phyloP scores from a whole-genome alignment of 1,140 invertebrate species.

The Philaenus spumarius region DNA sequence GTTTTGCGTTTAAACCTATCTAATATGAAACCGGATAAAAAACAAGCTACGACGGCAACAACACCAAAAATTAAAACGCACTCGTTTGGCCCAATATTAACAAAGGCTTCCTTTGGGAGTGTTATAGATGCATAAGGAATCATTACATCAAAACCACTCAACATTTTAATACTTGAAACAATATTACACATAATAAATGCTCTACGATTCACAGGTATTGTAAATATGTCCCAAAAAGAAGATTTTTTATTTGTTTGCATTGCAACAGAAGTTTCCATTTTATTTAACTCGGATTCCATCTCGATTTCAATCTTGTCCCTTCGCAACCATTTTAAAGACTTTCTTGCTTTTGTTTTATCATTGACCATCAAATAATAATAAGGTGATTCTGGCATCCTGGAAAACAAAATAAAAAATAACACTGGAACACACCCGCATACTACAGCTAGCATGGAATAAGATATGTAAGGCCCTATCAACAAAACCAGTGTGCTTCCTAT shows the following conservation, averaged over 20 bases:
- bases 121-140: conserved; percentile 30
- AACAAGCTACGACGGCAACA: conserved; percentile 28
- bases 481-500: conserved; percentile 68
- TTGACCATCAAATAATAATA: conserved; percentile 56
- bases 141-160: conserved; percentile 27
- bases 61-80: conserved; percentile 22
- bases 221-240: conserved; percentile 23
- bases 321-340: conserved; percentile 58
- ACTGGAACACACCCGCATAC: conserved; percentile 51
- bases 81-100: conserved; percentile 14
- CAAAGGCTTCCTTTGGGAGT: conserved; percentile 22
- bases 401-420: conserved; percentile 57
- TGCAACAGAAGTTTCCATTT: conserved; percentile 21
- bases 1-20: conserved; percentile 39
- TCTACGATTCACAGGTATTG: conserved; percentile 19
- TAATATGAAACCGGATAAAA: conserved; percentile 29
- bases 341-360: conserved; percentile 51
- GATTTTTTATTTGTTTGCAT: conserved; percentile 24
- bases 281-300: conserved; percentile 23
- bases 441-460: conserved; percentile 59
- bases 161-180: conserved; percentile 26
- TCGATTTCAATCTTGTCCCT: conserved; percentile 26
- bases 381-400: conserved; percentile 76
- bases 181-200: conserved; percentile 23
- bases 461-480: conserved; percentile 61